Base-by-base conservation (phyloP, 2,888 invertebrate species). In the Tachina grossa region DNA sequence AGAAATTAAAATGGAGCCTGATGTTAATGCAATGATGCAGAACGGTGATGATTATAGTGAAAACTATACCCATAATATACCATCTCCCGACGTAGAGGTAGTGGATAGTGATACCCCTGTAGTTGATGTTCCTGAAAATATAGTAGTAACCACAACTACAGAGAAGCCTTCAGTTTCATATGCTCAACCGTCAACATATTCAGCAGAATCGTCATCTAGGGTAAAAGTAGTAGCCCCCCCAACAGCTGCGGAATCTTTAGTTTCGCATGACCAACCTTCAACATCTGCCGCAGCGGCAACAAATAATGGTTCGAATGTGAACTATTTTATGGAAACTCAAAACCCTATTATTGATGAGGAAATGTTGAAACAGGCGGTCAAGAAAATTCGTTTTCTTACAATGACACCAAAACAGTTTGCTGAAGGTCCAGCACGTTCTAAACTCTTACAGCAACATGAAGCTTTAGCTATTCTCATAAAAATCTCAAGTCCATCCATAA, bases 381-480 rank as follows among this genome's bases (percentile, higher is more conserved):
- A 95, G 90, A 96, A 97, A 92, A 95, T 97, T 84, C 94, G 97
- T 31, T 97, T 97, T 92, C 93, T 97, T 14, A 96, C 96, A 0
- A 93, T 97, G 87, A 95, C 95, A 0, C 96, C 97, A 0, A 95
- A 96, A 90, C 96, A 97, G 93, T 97, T 97, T 91, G 97, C 97
- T 1, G 96, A 96, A 89, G 96, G 96, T 0, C 96, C 97, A 0
- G 97, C 96, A 0, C 94, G 95, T 69, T 97, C 97, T 13, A 93
- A 94, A n/a, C 93, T 97, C 10, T 93, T 97, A 43, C 94, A 95
- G 0, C 95, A 96, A 91, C 94, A 96, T 1, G 97, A 97, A 90
- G 95, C 96, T n/a, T 95, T 97, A 89, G 95, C 96, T 0, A 95
- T 97, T 79, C 93, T 97, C 1, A 96, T 97, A 95, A 97, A 97